Conservation (phyloP, 2,113 vertebrate species). For the Bagarius yarrelli region DNA sequence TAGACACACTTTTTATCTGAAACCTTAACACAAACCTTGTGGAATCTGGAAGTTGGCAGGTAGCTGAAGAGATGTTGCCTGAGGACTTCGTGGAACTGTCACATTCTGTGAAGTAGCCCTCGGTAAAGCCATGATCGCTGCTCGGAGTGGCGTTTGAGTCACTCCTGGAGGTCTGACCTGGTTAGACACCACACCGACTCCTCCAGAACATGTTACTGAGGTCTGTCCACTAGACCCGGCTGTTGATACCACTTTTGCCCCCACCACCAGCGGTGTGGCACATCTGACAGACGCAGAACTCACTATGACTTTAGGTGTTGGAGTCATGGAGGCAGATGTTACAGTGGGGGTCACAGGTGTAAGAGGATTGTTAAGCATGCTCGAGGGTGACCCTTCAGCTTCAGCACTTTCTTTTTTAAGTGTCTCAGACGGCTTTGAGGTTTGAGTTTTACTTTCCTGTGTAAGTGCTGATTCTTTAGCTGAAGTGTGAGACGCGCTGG, state of each 20-base stretch:
- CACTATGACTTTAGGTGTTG: conserved; percentile 31
- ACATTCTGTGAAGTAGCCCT: conserved; percentile 61
- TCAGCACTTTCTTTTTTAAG: not conserved
- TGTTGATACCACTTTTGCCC: conserved; percentile 31
- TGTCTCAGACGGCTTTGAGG: not conserved
- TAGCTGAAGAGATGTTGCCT: conserved; percentile 69
- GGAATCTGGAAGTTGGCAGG: conserved; percentile 85
- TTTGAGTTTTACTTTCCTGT: conserved; percentile 10
- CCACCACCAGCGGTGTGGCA: conserved; percentile 28
- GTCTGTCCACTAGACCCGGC: conserved; percentile 6
- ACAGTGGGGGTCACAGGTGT: not conserved
- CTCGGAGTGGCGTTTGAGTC: conserved; percentile 56
- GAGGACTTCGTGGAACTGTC: conserved; percentile 61
- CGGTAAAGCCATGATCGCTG: conserved; percentile 60
- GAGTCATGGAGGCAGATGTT: conserved; percentile 20
- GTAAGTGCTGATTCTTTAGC: not conserved
- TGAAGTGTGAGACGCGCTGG: not conserved
- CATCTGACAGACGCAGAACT: conserved; percentile 28
- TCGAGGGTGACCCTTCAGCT: not conserved
- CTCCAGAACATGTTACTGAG: conserved; percentile 22
- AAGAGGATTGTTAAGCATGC: not conserved
- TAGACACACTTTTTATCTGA: too few species aligned
- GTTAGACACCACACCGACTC: conserved; percentile 46
- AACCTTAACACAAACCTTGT: conserved; percentile 69
- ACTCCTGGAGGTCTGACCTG: conserved; percentile 58